Conservation (phyloP, 1,140 invertebrate genomes). For the Stenopsyche tienmushanensis region DNA sequence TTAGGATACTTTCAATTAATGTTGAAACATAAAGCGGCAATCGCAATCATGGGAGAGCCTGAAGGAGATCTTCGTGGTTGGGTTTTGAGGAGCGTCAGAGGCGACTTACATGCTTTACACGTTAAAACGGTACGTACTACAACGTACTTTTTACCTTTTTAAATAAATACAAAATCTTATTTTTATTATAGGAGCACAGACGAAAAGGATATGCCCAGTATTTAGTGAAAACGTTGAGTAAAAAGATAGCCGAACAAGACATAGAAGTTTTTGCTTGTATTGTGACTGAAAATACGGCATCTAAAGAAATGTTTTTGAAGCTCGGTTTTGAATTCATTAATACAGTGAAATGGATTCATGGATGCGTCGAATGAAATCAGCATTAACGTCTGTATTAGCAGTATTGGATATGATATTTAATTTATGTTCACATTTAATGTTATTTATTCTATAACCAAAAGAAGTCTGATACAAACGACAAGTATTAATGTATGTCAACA, state of each 20-base stretch:
- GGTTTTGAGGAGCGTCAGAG: slow-evolving; percentile 1
- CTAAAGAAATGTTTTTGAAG: not conserved
- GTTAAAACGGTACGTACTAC: not conserved
- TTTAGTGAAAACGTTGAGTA: not conserved
- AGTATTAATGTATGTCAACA: too few species aligned
- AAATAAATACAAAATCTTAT: not conserved
- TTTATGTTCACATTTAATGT: not conserved
- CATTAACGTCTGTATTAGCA: too few species aligned
- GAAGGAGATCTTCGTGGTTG: not conserved
- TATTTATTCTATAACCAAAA: not conserved
- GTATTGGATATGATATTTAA: not conserved
- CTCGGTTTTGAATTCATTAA: not conserved
- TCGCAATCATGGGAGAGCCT: not conserved
- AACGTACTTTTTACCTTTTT: not conserved
- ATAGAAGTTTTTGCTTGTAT: slow-evolving; percentile 1
- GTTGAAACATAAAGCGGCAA: not conserved
- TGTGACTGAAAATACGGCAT: not conserved
- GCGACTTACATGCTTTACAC: slow-evolving; percentile 13
- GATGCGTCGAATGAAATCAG: too few species aligned
- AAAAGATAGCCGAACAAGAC: not conserved
- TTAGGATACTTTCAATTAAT: slow-evolving; percentile 3
- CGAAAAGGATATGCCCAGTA: not conserved
- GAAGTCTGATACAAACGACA: not conserved
- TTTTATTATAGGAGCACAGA: slow-evolving; percentile 1
- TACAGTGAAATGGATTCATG: not conserved